Evolutionary conservation across 2,797 vertebrate species (phyloP), one percentile per base, ranked within the genome.

Genomic region (Momotus momota): DNA sequence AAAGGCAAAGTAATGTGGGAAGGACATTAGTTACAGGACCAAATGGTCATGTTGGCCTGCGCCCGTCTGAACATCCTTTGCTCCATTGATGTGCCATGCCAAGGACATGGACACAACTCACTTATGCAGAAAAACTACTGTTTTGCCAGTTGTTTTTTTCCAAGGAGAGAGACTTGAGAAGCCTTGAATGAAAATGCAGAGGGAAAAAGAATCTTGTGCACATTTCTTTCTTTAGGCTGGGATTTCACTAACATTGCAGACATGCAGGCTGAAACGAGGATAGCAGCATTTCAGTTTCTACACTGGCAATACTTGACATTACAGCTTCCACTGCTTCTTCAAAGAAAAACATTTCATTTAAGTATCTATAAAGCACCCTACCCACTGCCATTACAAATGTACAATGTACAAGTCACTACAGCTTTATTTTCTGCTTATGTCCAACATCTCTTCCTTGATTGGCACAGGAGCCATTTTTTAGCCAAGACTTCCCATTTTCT

Each of bases 371-470:
- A 91, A 86, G 43, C 40, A 81, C 72, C 26, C 31, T 49, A 72
- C 26, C 27, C 55, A 41, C 17, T 83, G 58, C 26, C 22, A n/a
- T 65, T 81, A 74, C 15, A 74, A 72, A 7, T 62, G 12, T 27
- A 61, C 40, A 86, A 83, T 41, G 35, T 12, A 86, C 49, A 88
- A 83, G 22, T 71, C 22, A 64, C 25, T 33, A 49, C 14, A 62
- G 46, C 17, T 83, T 87, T 74, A 83, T 92, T 92, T 94, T 89
- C 57, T 88, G n/a, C 51, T 74, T 86, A 61, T 75, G 35, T 51
- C 21, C 40, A 92, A 48, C n/a, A 46, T 52, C 41, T 79, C 58
- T n/a, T 69, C 58, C 25, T 58, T 69, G 12, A 43, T 69, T 64
- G 64, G 43, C 40, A 93, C 3, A 78, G 54, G 75, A 81, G 22